phyloP scores from a whole-genome alignment of 1,140 invertebrate species.

The Drosophila repleta region DNA sequence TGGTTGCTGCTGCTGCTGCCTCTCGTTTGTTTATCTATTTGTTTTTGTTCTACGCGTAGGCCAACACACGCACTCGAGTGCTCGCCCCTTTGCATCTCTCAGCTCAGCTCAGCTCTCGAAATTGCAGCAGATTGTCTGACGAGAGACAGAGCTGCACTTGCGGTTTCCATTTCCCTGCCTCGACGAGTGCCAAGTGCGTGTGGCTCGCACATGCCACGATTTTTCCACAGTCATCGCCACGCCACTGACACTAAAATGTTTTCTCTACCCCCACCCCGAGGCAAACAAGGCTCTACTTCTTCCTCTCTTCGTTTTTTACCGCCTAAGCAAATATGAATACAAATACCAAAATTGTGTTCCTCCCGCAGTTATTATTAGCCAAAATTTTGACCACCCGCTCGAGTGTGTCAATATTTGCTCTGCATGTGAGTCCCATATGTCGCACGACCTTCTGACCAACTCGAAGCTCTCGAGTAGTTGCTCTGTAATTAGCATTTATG shows the following conservation, averaged over 20 bases:
- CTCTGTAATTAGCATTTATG: conserved; percentile 79
- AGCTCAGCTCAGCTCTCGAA: conserved; percentile 47
- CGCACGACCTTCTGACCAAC: conserved; percentile 28
- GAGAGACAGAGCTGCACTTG: conserved; percentile 61
- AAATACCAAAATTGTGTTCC: conserved; percentile 14
- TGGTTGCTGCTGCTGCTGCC: conserved; percentile 21
- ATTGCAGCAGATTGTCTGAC: conserved; percentile 78
- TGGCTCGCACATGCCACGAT: conserved; percentile 68
- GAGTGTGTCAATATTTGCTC: conserved; percentile 71
- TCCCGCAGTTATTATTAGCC: conserved; percentile 66
- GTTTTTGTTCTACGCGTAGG: conserved; percentile 50
- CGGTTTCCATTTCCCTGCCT: conserved; percentile 49
- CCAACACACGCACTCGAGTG: conserved; percentile 39
- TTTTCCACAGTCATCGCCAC: conserved; percentile 21
- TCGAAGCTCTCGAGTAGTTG: conserved; percentile 43
- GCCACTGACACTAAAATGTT: conserved; percentile 48
- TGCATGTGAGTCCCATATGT: conserved; percentile 66
- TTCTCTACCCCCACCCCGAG: conserved; percentile 9
- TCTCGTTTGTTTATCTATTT: conserved; percentile 76
- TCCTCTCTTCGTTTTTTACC: conserved; percentile 5
- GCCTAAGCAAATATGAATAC: conserved; percentile 62
- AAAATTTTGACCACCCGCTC: conserved; percentile 58
- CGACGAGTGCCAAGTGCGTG: conserved; percentile 42
- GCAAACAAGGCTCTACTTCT: too few species aligned
- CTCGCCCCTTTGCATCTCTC: conserved; percentile 20